phyloP scores from a whole-genome alignment of 2,113 vertebrate species.

The Leucoraja erinaceus region DNA sequence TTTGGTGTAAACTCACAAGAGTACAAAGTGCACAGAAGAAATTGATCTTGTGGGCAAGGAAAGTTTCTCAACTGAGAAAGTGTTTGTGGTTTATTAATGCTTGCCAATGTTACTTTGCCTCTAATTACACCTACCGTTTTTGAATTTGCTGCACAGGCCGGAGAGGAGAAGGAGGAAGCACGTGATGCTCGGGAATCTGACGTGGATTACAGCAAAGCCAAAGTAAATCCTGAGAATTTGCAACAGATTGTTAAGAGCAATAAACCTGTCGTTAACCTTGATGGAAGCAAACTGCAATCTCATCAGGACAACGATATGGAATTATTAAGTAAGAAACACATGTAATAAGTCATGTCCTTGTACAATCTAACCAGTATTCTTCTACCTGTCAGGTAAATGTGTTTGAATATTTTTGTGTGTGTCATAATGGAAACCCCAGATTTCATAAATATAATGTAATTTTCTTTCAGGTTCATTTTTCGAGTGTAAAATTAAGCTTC shows the following conservation, averaged over 20 bases:
- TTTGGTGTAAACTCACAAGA: background rate
- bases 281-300: background rate
- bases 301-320: background rate
- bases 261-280: background rate
- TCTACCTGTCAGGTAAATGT: slow-evolving; percentile 43
- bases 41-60: background rate
- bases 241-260: background rate
- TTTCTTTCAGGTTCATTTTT: background rate
- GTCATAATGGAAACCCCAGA: background rate
- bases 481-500: background rate
- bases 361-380: background rate
- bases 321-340: slow-evolving; percentile 1
- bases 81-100: background rate
- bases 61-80: background rate
- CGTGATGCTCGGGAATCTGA: background rate
- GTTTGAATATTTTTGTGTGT: slow-evolving; percentile 50
- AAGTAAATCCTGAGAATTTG: background rate
- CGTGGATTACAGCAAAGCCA: background rate
- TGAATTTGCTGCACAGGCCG: background rate
- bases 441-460: background rate
- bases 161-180: background rate
- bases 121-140: background rate
- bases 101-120: background rate
- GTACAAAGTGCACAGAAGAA: background rate
- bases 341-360: background rate